Base-by-base conservation (phyloP, 2,113 vertebrate species). In the Paralichthys olivaceus region DNA sequence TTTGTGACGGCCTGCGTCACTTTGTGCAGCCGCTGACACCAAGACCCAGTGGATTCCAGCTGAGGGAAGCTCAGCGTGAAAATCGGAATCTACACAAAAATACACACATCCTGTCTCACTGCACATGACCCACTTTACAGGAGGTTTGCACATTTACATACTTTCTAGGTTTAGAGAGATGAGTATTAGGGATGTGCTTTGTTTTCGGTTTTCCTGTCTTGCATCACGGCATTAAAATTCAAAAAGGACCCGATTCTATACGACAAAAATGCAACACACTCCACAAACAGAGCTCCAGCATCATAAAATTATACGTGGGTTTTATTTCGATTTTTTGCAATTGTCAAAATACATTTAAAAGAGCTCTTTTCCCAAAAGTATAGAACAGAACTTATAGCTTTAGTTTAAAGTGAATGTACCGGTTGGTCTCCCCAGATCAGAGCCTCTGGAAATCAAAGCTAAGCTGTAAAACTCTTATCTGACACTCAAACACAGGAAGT, bases 401-500 rank as follows among this genome's bases (percentile, higher is more conserved):
- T 34, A 12, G 12, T 40, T 26, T 53, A 15, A n/a, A n/a, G 2
- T 20, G 20, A 53, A 53, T 22, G 19, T 22, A 2, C 20, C 20
- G 7, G 49, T 53, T 7, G 49, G 19, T 53, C 8, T 55, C 19
- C 37, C 8, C 4, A 20, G 29, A 69, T 49, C 45, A 5, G 45
- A 49, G 45, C 32, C 66, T 4, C 8, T 53, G 53, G 13, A 62
- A 57, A 43, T 59, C 29, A 51, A 6, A 63, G 57, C 43, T 7
- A 0, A 4, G 62, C 58, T 43, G 61, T 28, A n/a, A 70, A 63
- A 22, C 19, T 74, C 49, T 73, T 55, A 77, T 77, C 61, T 7
- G 57, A 11, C 37, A 40, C 4, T 56, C 15, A 80, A 75, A 75
- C 43, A 43, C 80, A 83, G 69, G 69, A 74, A 83, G 77, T 23